Base-by-base conservation (phyloP, 2,888 invertebrate species). In the Mongoloraphidia duomilia region DNA sequence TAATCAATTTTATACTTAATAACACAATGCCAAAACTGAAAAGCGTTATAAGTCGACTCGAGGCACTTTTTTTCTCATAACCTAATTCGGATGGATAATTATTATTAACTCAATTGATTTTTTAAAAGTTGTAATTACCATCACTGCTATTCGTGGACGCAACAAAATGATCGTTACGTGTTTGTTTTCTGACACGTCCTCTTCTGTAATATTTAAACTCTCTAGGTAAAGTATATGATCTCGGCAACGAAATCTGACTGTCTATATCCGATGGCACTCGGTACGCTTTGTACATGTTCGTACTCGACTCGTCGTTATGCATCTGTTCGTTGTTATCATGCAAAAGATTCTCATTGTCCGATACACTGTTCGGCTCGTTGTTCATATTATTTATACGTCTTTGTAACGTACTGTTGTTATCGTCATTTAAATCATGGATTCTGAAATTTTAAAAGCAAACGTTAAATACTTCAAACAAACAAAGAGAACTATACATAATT, bases 131-230 rank as follows among this genome's bases (percentile, higher is more conserved):
- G 13, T 36, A 60, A 63, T 67, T 63, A 83, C 88, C 89, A 61
- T 88, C 88, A 57, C 88, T 88, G 59, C 88, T 89, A 61, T 90
- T 89, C 37, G 87, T 88, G 56, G 87, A 87, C 9, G 84, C 81
- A 17, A 84, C 75, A 58, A 82, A 82, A 54, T 82, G 79, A 62
- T 82, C 79, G 50, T 77, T 68, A 54, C 79, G 73, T 51, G 80
- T 69, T 48, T 77, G 71, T 54, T 81, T 73, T 53, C 75, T 63
- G 36, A 71, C 70, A 49, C 68, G 61, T 43, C 67, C 72, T 53
- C 80, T 69, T 36, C 83, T 68, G 70, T 83, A 83, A 70, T 87
- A 89, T 60, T 86, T 84, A 68, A 89, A 89, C 68, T 89, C 87
- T 12, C 88, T 76, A 1, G 89, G 89, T 45, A 90, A 68, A 1